Evolutionary conservation across 1,140 invertebrate genomes (phyloP), one percentile per base, ranked within the genome.

Genomic region (Lepidurus apus): DNA sequence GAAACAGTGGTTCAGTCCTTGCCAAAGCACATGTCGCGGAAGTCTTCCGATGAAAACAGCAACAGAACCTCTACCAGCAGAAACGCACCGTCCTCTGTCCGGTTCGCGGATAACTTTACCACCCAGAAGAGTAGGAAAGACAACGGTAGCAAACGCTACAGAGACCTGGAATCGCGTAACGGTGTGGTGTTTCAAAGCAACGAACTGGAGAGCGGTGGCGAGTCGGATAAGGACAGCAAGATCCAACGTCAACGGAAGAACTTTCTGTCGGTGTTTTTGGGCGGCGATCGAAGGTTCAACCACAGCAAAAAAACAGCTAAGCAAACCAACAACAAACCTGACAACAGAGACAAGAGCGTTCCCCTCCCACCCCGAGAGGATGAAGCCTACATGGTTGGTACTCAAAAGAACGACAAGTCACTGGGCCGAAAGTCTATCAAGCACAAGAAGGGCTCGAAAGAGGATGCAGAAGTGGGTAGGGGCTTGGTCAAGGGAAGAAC

Each of bases 231-330:
- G n/a, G 73, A 74, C 43, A 74, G 75, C 17, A 79, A 79, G n/a
- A 79, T 79, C 73, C 78, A 74, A n/a, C 78, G 78, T 7, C 78
- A 79, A 42, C 26, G 78, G 74, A 74, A 44, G 42, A 79, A 79
- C 34, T 79, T 79, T 26, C 47, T 79, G 17, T 74, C 78, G 3
- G 78, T 74, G 5, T 79, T 79, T 44, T 44, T 79, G 13, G 78
- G 78, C 13, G 53, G 53, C 9, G 53, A 65, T 17, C 17, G 53
- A 21, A 13, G 53, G 6, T 65, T 65, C 21, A 17, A 7, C 6
- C 21, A 13, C 6, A 65, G 21, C 53, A 65, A 65, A 21, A 65
- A 65, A 65, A n/a, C n/a, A 1, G 53, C 13, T 1, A 65, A 65
- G 53, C 53, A 65, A 21, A 11, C 53, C 6, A 65, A 65, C 13